Evolutionary conservation across 1,140 invertebrate species (phyloP).

Genomic region (Zaprionus africanus): DNA sequence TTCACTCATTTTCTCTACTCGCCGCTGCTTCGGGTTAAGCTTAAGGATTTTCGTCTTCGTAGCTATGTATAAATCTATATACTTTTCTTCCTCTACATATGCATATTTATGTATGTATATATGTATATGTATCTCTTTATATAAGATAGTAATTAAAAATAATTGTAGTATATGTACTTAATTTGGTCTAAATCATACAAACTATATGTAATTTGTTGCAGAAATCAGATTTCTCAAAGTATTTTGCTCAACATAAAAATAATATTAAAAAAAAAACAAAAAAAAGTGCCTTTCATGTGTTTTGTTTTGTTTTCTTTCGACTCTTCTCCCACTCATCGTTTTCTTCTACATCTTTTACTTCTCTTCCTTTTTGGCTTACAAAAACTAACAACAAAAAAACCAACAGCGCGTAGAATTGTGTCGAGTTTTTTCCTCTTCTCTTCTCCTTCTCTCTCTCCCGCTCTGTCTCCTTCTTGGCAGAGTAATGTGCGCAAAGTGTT

Average conservation of each 20-base stretch:
- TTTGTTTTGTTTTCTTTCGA: slow-evolving; percentile 4
- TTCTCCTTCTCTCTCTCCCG: neutral
- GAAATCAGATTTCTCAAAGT: slow-evolving; percentile 64
- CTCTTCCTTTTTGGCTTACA: slow-evolving; percentile 54
- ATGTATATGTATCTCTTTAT: slow-evolving; percentile 7
- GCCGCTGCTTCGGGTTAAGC: neutral
- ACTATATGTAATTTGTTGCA: slow-evolving; percentile 43
- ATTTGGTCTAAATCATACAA: slow-evolving; percentile 46
- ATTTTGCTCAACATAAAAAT: slow-evolving; percentile 54
- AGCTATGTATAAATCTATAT: neutral
- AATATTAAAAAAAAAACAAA: slow-evolving; percentile 25
- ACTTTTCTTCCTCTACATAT: neutral
- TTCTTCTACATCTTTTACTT: slow-evolving; percentile 2
- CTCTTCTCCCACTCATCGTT: slow-evolving; percentile 8
- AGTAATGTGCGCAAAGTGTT: slow-evolving; percentile 69
- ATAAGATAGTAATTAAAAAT: slow-evolving; percentile 11
- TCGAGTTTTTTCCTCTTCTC: slow-evolving; percentile 51
- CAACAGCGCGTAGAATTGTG: slow-evolving; percentile 59
- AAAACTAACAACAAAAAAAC: slow-evolving; percentile 78
- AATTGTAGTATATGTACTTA: slow-evolving; percentile 45
- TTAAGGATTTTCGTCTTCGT: slow-evolving; percentile 23
- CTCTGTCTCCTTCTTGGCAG: slow-evolving; percentile 6
- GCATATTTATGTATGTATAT: slow-evolving; percentile 20
- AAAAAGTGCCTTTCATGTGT: slow-evolving; percentile 15
- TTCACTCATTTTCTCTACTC: slow-evolving; percentile 11